phyloP scores from a whole-genome alignment of 1,140 invertebrate genomes.

The Galendromus occidentalis region DNA sequence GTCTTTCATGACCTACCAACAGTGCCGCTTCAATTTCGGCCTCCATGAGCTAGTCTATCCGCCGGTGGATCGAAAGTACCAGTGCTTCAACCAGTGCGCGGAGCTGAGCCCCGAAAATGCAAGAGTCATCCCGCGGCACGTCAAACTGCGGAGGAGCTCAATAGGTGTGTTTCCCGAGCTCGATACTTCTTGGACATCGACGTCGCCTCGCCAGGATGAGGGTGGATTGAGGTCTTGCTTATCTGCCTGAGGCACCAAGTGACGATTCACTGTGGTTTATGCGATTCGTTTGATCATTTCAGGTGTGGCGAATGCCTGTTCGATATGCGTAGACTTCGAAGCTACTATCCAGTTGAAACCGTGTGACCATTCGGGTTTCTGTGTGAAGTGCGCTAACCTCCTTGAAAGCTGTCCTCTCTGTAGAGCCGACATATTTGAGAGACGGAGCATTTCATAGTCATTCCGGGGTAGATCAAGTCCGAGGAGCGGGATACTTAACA shows the following conservation, averaged over 20 bases:
- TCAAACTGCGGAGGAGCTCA: background rate
- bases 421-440: slow-evolving; percentile 39
- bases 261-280: too few species aligned
- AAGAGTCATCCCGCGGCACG: slow-evolving; percentile 38
- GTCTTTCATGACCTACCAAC: slow-evolving; percentile 88
- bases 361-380: slow-evolving; percentile 68
- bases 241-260: too few species aligned
- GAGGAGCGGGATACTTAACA: too few species aligned
- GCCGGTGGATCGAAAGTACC: slow-evolving; percentile 41
- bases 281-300: too few species aligned
- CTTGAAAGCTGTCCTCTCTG: slow-evolving; percentile 72
- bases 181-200: too few species aligned
- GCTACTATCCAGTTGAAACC: slow-evolving; percentile 51
- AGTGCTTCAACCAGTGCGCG: slow-evolving; percentile 56
- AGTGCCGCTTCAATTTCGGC: slow-evolving; percentile 84
- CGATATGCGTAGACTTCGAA: slow-evolving; percentile 59
- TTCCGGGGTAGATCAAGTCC: too few species aligned
- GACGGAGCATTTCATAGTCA: too few species aligned
- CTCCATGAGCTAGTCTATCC: slow-evolving; percentile 54
- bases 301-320: slow-evolving; percentile 45
- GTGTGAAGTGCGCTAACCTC: slow-evolving; percentile 50
- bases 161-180: background rate
- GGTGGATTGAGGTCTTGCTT: too few species aligned
- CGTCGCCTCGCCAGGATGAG: too few species aligned
- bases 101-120: slow-evolving; percentile 46